Conservation (phyloP, 2,888 invertebrate species). For the Lobophora halterata region DNA sequence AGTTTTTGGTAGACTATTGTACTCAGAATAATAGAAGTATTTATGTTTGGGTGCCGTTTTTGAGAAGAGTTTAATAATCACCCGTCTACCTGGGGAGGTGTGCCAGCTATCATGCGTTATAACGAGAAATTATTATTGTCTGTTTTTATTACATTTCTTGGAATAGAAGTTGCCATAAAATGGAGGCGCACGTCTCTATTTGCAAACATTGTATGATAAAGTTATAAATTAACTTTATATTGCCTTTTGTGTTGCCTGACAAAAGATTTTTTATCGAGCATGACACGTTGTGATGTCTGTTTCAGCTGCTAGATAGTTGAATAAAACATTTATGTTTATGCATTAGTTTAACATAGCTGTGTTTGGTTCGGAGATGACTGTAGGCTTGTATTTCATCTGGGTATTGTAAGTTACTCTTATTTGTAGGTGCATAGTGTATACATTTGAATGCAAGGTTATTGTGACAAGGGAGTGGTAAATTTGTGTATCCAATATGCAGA, state of each 20-base stretch:
- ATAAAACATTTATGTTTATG: conserved; percentile 31
- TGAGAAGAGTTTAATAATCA: conserved; percentile 55
- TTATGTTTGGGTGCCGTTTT: conserved; percentile 72
- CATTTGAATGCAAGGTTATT: conserved; percentile 30
- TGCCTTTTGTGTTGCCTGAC: conserved; percentile 29
- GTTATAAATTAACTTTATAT: conserved; percentile 37
- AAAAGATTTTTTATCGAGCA: conserved; percentile 28
- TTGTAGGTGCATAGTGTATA: conserved; percentile 28
- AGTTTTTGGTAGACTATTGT: conserved; percentile 64
- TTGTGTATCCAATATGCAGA: conserved; percentile 67
- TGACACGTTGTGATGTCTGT: conserved; percentile 29
- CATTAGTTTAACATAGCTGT: conserved; percentile 30
- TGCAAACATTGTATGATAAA: conserved; percentile 63
- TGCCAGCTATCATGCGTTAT: conserved; percentile 71
- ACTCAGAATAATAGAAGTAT: conserved; percentile 66
- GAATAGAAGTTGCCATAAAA: conserved; percentile 48
- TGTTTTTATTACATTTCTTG: conserved; percentile 58
- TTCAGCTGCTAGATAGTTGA: conserved; percentile 31
- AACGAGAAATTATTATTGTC: conserved; percentile 64
- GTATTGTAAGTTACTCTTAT: conserved; percentile 28
- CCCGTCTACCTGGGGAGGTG: conserved; percentile 63
- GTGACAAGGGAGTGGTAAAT: conserved; percentile 39
- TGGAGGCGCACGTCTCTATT: conserved; percentile 65
- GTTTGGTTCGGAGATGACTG: conserved; percentile 19
- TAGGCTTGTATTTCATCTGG: conserved; percentile 9